Base-by-base conservation (phyloP, 2,113 vertebrate species). In the Apodemus speciosus region DNA sequence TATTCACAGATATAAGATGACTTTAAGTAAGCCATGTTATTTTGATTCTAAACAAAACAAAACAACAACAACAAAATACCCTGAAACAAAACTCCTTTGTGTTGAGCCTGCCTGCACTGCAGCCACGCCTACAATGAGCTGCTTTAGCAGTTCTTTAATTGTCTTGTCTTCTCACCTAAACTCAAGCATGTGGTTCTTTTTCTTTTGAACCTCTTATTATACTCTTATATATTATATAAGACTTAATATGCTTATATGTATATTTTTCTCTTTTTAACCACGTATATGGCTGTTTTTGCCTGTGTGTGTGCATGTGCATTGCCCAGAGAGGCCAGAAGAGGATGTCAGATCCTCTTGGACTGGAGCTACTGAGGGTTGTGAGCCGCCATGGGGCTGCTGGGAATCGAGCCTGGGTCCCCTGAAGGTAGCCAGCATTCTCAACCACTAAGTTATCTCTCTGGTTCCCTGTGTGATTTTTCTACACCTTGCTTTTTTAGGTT, bases 21-120 rank as follows among this genome's bases (percentile, higher is more conserved):
- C 76, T 85, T 93, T 89, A 86, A 62, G 66, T 93, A 72, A 77
- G 92, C 49, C 60, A 89, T 27, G 16, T 83, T 6, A 46, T 66
- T n/a, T 73, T 92, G 23, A 87, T 92, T 94, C 51, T 53, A 53
- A 53, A 85, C 81, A 92, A 51, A 60, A 75, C n/a, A 88, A 60
- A 51, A 32, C 35, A 66, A 68, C 13, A 35, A 15, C 14, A 35
- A n/a, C 32, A 69, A 76, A 10, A 27, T 32, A 10, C 18, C 35
- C 18, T 69, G 81, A 94, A 84, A 53, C 14, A 92, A 68, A 38
- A 14, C 15, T 86, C 30, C 76, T 40, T 6, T 7, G 20, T 83
- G 21, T 53, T 27, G 15, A 71, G 13, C 21, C 6, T 86, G 30
- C 21, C 6, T 86, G 30, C 25, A 76, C 21, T 71, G 0, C 9